Evolutionary conservation across 2,113 vertebrate species (phyloP), one percentile per base, ranked within the genome.

Genomic region (Carlito syrichta): DNA sequence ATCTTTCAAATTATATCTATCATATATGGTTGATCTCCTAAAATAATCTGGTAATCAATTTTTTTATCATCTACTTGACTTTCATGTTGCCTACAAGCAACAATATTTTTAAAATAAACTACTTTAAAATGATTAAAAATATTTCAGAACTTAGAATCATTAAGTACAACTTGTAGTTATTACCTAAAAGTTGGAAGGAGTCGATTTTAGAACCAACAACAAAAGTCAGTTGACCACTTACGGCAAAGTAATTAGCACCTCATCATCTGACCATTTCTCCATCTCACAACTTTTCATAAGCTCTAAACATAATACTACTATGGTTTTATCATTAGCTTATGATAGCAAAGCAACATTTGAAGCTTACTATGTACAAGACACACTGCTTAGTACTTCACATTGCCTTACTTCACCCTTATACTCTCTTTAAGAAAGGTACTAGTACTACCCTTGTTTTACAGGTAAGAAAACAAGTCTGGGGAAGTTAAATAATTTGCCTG

Each of bases 61-160:
- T 78, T 50, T 85, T 88, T 38, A 50, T 11, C 20, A 56, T 45
- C 76, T 90, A 43, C 22, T 92, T 73, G 40, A 86, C 32, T 82
- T 71, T 71, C 77, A 48, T 38, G 84, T 48, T 74, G 52, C 35
- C 78, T 85, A 78, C 7, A 84, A 87, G 62, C 68, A 81, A 78
- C n/a, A 92, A 8, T 83, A 90, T 83, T 90, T 85, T 94, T 38
- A 87, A 86, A 92, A 78, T 74, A 86, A 45, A 52, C 40, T 32
- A 54, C 76, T 78, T 74, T 27, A 13, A 95, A 74, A 62, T 22
- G 40, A 66, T 45, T 95, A 19, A 38, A 85, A 71, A 68, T 58
- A 66, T 62, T 56, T 82, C 35, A 50, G 32, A 84, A 50, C n/a
- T 54, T 60, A 48, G 50, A 86, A 74, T 89, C 38, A 87, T 58